phyloP scores from a whole-genome alignment of 2,888 invertebrate species.

The Copidosoma aretas region DNA sequence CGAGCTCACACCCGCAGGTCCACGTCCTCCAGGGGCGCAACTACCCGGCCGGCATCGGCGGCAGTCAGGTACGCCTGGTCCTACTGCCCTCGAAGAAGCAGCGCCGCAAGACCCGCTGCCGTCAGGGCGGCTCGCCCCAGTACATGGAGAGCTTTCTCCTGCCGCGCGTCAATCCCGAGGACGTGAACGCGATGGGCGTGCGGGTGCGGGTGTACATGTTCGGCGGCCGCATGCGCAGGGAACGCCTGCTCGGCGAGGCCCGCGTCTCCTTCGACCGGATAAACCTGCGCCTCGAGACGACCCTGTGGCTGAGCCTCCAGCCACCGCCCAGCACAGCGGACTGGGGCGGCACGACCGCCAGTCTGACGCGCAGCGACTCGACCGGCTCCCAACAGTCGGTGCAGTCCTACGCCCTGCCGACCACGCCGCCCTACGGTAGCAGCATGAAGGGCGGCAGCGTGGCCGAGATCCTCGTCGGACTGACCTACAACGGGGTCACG shows the following conservation, averaged over 20 bases:
- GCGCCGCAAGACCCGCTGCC: conserved; percentile 91
- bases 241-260: conserved; percentile 89
- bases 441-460: conserved; percentile 84
- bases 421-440: conserved; percentile 59
- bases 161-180: conserved; percentile 92
- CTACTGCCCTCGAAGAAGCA: conserved; percentile 91
- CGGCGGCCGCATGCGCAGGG: conserved; percentile 91
- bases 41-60: conserved; percentile 76
- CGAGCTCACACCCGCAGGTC: conserved; percentile 58
- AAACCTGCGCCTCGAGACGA: conserved; percentile 88
- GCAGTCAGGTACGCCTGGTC: conserved; percentile 82
- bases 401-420: conserved; percentile 62
- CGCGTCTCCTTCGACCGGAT: conserved; percentile 88
- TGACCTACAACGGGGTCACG: conserved; percentile 92
- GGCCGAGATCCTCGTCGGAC: conserved; percentile 85
- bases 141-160: conserved; percentile 93
- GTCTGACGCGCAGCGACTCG: conserved; percentile 87
- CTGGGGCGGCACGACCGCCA: conserved; percentile 58
- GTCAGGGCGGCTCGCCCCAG: conserved; percentile 88
- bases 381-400: conserved; percentile 91
- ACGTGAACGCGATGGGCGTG: conserved; percentile 90
- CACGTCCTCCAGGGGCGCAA: conserved; percentile 88
- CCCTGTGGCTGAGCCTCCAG: conserved; percentile 86
- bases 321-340: conserved; percentile 58
- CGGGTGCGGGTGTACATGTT: conserved; percentile 86